Conservation (phyloP, 1,140 invertebrate genomes). For the Palaemon carinicauda region DNA sequence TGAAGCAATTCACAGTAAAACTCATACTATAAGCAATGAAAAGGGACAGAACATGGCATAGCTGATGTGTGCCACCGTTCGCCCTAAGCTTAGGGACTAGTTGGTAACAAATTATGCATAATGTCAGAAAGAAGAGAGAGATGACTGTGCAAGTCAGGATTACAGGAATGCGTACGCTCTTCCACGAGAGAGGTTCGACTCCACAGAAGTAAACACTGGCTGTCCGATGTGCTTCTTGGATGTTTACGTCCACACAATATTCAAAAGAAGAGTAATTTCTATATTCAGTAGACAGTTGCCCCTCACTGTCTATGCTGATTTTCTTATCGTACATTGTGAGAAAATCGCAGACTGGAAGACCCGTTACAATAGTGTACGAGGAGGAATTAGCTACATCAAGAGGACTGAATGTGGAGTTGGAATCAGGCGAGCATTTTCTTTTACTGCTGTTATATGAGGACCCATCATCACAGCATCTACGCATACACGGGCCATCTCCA, state of each 20-base stretch:
- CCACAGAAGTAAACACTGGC: background rate
- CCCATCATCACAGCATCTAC: conserved; percentile 13
- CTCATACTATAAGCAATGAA: background rate
- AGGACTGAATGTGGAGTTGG: background rate
- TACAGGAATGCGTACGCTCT: background rate
- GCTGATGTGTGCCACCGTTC: background rate
- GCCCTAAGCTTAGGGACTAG: background rate
- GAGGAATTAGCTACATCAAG: background rate
- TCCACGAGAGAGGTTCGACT: background rate
- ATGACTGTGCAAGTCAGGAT: background rate
- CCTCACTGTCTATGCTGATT: background rate
- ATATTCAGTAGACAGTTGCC: background rate
- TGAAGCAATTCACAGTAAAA: background rate
- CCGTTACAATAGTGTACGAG: background rate
- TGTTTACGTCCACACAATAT: conserved; percentile 20
- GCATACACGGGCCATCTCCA: background rate
- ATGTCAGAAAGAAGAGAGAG: background rate
- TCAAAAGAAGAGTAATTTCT: background rate
- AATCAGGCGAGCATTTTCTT: background rate
- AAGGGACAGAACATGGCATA: conserved; percentile 24
- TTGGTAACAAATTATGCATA: conserved; percentile 16
- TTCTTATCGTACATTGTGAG: background rate
- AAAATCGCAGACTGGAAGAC: background rate
- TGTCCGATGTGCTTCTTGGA: background rate
- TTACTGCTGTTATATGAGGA: background rate